Base-by-base conservation (phyloP, 2,888 invertebrate genomes). In the Nemoura dubitans region DNA sequence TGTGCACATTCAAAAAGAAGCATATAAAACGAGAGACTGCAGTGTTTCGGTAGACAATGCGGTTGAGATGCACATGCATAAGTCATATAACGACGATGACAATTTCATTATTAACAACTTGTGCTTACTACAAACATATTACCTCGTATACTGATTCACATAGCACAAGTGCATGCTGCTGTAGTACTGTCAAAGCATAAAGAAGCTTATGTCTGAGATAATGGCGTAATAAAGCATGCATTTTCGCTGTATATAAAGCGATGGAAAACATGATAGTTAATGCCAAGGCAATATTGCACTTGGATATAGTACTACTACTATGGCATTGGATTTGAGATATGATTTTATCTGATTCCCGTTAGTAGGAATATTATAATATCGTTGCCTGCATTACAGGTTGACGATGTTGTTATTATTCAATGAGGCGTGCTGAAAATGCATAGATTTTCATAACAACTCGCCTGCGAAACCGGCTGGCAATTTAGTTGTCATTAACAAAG, bases 71-170 rank as follows among this genome's bases (percentile, higher is more conserved):
- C 59, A 3, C 5, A 10, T 6, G 36, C 36, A 10, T 10, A 6
- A 36, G 36, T 36, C 2, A 21, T 59, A 36, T 59, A 7, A 59
- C 21, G 21, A 21, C 21, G 21, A 59, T 21, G 59, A 59, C 14
- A 59, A 59, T 59, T 59, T 59, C 59, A 59, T 59, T 59, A 59
- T 59, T 59, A 59, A 59, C 59, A 59, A 21, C 59, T 59, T 59
- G 21, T 59, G 59, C 21, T 59, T 59, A 59, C 21, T 16, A 10
- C 36, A 36, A 36, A n/a, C n/a, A n/a, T n/a, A n/a, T n/a, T n/a
- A 36, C 36, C 36, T 36, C 36, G 3, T 10, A 3, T 36, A 21
- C 16, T 59, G 59, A 21, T 10, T 3, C 21, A 59, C 3, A 7
- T 14, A 7, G 59, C 59, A 59, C 59, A 59, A 59, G 59, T 59